Percentiles rank a stretch among this genome's conserved stretches.
These are phyloP conservation scores for Clarias macrocephalus DNA, from an alignment of 2,113 vertebrate species.

Conservation along the genomic window DNA sequence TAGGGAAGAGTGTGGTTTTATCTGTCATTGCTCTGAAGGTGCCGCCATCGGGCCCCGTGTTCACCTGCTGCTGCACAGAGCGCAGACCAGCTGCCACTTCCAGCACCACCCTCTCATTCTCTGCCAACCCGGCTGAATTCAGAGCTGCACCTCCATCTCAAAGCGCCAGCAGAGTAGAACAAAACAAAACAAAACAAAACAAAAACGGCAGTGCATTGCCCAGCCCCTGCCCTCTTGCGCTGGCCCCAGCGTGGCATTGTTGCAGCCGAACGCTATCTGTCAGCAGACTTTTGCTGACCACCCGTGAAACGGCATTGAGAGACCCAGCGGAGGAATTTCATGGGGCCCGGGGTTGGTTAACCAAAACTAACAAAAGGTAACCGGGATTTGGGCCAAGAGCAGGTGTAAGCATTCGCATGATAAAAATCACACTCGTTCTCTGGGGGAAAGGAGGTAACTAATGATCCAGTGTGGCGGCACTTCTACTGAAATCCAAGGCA, in stretches of 20 bases:
- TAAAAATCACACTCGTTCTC: constrained; percentile 22
- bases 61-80: constrained; percentile 69
- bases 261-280: constrained; percentile 50
- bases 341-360: constrained; percentile 41
- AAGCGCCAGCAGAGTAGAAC: constrained; percentile 52
- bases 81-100: constrained; percentile 68
- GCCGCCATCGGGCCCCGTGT: constrained; percentile 58
- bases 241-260: constrained; percentile 55
- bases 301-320: constrained; percentile 50
- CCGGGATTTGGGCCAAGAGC: constrained; percentile 39
- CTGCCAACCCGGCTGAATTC: constrained; percentile 57
- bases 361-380: constrained; percentile 50
- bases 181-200: constrained; percentile 50
- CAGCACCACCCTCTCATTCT: constrained; percentile 52
- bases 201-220: constrained; percentile 47
- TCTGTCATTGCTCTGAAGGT: constrained; percentile 57
- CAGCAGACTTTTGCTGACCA: constrained; percentile 52
- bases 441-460: constrained; percentile 21
- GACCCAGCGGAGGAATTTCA: constrained; percentile 45
- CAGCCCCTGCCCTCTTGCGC: constrained; percentile 52
- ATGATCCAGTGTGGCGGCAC: constrained; percentile 37
- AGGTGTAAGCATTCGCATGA: constrained; percentile 44
- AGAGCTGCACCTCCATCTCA: constrained; percentile 57
- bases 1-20: constrained; percentile 55
- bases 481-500: constrained; percentile 38